Percentiles rank a stretch among this genome's conserved stretches.
Conservation (phyloP, 1,140 invertebrate species). For the Sitobion miscanthi region DNA sequence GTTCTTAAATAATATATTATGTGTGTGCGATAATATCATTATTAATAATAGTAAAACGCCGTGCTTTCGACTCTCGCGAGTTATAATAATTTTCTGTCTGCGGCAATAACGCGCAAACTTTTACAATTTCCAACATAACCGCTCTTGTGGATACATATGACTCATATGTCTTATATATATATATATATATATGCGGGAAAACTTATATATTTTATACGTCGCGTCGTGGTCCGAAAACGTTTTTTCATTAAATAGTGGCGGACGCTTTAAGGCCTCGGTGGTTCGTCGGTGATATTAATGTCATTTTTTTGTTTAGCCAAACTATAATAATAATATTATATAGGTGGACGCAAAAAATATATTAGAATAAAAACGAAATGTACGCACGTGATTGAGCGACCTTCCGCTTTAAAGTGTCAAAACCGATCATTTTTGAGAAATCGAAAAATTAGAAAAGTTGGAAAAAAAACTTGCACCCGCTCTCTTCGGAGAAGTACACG, state of each 20-base stretch:
- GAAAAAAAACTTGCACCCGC: neutral
- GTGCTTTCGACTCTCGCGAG: neutral
- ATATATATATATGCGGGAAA: neutral
- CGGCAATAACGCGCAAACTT: neutral
- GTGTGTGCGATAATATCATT: neutral
- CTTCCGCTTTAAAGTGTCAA: neutral
- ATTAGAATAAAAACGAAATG: neutral
- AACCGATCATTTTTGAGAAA: neutral
- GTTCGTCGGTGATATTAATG: neutral
- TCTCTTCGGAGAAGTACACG: neutral
- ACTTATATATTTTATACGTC: constrained; percentile 6
- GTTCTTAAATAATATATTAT: neutral
- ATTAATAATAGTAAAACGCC: too few species aligned
- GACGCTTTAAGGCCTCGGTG: neutral
- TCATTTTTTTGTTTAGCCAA: neutral
- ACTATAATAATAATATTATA: neutral
- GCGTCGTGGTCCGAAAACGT: neutral
- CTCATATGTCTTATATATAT: neutral
- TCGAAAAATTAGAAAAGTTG: neutral
- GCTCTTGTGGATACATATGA: neutral
- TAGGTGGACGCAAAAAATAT: neutral
- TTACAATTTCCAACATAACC: neutral
- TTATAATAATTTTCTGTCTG: neutral
- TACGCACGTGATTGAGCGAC: neutral
- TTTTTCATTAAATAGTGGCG: neutral